Evolutionary conservation across 2,797 vertebrate genomes (phyloP), one percentile per base, ranked within the genome.

Genomic region (Triplophysa bombifrons): DNA sequence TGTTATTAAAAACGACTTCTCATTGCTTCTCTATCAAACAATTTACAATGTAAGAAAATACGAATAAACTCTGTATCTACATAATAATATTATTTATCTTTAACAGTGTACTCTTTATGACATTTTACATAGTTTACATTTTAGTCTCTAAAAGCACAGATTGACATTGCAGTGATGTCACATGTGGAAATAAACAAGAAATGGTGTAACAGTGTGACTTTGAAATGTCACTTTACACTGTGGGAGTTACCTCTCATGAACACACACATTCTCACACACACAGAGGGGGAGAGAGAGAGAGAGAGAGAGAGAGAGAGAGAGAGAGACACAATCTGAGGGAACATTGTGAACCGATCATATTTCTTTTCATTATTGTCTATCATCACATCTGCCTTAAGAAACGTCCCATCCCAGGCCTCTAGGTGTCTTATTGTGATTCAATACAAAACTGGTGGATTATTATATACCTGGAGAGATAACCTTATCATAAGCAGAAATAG

Each of bases 401-500:
- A 30, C n/a, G 38, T 17, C 17, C 68, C 25, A 44, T 76, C 38
- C 34, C 64, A 76, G 64, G 34, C 64, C 22, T 76, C 34, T 14
- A 56, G 64, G 22, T 76, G 22, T 51, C 38, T 56, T 27, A 69
- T 44, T 41, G 73, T 72, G 66, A 19, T 72, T 93, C 89, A 95
- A 95, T 88, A 95, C 94, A 81, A 96, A 95, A 89, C 95, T 34
- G 9, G 4, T 22, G 13, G 34, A 25, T 72, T 72, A 58, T 68
- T 3, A 10, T 16, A 12, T 44, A 55, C 50, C 22, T 22, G 38
- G 22, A 55, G 22, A 16, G 12, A 25, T 60, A 1, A 16, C 14
- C 22, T 50, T 69, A 30, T 76, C 3, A 56, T 17, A 41, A 7
- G 2, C 0, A 11, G 41, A 41, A 41, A 41, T 12, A 48, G 12